phyloP scores from a whole-genome alignment of 2,797 vertebrate genomes.

The Sebastes oblongus region DNA sequence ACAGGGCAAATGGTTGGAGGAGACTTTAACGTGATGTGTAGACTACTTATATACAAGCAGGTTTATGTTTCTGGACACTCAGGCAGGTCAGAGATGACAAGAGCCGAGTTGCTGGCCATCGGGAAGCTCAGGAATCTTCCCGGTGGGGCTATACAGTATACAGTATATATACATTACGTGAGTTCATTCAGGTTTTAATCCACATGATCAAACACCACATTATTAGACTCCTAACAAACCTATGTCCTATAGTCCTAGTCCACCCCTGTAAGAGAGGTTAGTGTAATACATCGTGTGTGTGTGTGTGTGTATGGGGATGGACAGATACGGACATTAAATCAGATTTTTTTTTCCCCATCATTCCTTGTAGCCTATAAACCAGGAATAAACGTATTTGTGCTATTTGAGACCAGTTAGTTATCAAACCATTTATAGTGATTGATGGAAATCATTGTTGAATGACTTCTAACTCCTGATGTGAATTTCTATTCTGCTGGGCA shows the following conservation, averaged over 20 bases:
- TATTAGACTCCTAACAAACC: too few relatives aligned
- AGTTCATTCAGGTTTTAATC: too few relatives aligned
- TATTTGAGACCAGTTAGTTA: conserved; percentile 7
- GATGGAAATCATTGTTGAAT: conserved; percentile 43
- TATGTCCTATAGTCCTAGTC: too few relatives aligned
- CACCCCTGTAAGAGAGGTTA: neutral
- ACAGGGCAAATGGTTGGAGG: conserved; percentile 28
- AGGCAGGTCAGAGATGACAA: neutral
- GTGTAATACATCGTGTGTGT: neutral
- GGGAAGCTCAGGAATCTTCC: neutral
- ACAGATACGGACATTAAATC: neutral
- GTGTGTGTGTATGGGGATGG: neutral
- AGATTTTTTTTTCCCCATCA: neutral
- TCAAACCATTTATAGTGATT: conserved; percentile 18
- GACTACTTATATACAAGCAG: conserved; percentile 10
- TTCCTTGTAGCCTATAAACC: neutral
- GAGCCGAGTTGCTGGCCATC: neutral
- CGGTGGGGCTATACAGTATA: too few relatives aligned
- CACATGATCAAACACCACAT: too few relatives aligned
- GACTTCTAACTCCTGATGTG: conserved; percentile 9
- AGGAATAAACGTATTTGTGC: neutral
- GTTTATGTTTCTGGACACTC: conserved; percentile 5
- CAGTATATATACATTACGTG: too few relatives aligned
- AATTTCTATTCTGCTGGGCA: conserved; percentile 45
- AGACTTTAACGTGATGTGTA: conserved; percentile 24